Conservation (phyloP, 2,113 vertebrate genomes). For the Elaphurus davidianus region DNA sequence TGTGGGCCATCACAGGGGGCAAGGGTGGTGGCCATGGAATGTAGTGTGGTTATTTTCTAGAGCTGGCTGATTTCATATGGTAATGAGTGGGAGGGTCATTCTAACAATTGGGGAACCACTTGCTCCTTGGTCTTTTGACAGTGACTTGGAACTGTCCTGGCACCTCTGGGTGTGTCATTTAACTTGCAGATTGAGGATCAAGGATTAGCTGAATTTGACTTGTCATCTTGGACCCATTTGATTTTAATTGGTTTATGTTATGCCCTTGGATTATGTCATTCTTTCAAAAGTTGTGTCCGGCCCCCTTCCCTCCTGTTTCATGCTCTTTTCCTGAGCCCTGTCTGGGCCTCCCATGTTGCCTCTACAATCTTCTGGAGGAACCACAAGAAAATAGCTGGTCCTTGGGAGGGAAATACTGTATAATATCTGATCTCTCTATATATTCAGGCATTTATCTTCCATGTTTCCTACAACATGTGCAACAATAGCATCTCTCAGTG, state of each 20-base stretch:
- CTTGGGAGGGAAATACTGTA: not conserved
- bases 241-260: not conserved
- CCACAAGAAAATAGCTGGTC: not conserved
- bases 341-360: not conserved
- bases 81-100: not conserved
- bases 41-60: not conserved
- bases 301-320: not conserved
- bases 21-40: rapidly evolving
- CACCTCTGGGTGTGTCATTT: not conserved
- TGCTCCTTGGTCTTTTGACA: not conserved
- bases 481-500: not conserved
- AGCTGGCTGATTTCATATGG: not conserved
- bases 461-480: not conserved
- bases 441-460: not conserved
- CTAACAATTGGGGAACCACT: not conserved
- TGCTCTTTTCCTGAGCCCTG: not conserved
- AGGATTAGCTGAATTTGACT: not conserved
- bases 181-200: not conserved
- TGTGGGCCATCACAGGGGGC: not conserved
- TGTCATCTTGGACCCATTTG: not conserved
- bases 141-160: not conserved
- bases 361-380: not conserved
- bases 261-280: not conserved
- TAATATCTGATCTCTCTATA: not conserved
- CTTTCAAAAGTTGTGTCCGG: not conserved